Percentiles rank a stretch among this genome's conserved stretches.
Evolutionary conservation across 2,888 invertebrate species (phyloP).

Genomic region (Eutolmus rufibarbis): DNA sequence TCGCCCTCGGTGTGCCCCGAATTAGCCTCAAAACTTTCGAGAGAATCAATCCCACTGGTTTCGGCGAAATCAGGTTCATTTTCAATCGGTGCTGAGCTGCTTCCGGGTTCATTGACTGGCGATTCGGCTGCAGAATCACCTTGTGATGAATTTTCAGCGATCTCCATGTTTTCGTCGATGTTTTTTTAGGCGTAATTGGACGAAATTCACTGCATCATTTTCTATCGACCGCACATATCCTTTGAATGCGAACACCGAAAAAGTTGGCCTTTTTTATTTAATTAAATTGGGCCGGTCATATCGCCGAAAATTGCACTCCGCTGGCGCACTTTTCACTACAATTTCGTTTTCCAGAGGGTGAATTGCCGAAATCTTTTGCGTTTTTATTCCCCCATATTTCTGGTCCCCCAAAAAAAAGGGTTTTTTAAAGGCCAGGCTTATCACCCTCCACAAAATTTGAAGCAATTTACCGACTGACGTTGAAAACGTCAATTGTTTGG

Average conservation of each 20-base stretch:
- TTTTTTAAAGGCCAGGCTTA: not conserved
- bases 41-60: not conserved
- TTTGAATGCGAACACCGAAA: not conserved
- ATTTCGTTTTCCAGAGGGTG: not conserved
- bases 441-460: not conserved
- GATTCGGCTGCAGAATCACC: not conserved
- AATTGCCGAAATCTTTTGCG: not conserved
- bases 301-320: not conserved
- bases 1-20: not conserved
- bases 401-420: not conserved
- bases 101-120: conserved; percentile 31
- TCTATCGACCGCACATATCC: not conserved
- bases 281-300: not conserved
- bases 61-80: not conserved
- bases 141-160: not conserved
- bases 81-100: not conserved
- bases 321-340: not conserved
- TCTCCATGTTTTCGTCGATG: not conserved
- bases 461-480: conserved; percentile 8
- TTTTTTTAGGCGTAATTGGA: not conserved
- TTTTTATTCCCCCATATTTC: not conserved
- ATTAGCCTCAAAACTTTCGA: not conserved
- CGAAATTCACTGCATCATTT: not conserved
- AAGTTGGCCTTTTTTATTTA: not conserved
- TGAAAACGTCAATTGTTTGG: not conserved